Evolutionary conservation across 2,888 invertebrate genomes (phyloP), one percentile per base, ranked within the genome.

Genomic region (Drosophila fungiperda): DNA sequence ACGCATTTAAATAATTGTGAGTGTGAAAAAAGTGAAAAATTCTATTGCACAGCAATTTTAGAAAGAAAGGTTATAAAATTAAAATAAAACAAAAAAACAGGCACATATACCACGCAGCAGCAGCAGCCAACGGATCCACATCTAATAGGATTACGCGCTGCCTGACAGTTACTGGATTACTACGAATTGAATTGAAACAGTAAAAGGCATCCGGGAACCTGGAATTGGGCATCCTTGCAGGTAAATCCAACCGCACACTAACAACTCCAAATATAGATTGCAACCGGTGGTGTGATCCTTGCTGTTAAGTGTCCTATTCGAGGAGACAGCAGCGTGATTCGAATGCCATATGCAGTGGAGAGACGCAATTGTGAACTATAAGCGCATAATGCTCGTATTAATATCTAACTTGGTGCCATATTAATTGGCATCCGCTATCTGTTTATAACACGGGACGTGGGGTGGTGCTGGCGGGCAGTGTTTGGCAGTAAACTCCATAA

Each of bases 1-100:
- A 85, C 90, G 86, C 90, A 87, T 85, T 89, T 82, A 74, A 89
- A 84, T 80, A 80, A 89, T 86, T 85, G 80, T 76, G 73, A 80
- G 80, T 80, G 73, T 75, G 72, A 73, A 79, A 76, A 68, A 72
- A 76, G 68, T 68, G 63, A 62, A 77, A 62, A 62, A 73, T 70
- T 70, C 57, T 32, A 57, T 42, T 61, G 38, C 38, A 50, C 32
- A 49, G 20, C 49, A 57, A 38, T 45, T 42, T 53, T 55, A 35
- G 29, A 61, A 20, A 29, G 20, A 55, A 60, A n/a, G 48, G 57
- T 20, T 26, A 54, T 15, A 62, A 58, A 72, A 60, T n/a, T 52
- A 50, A 35, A 42, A 45, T 35, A 64, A 36, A 32, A 63, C 11
- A 42, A 7, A 40, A n/a, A 71, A 15, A 15, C 8, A 32, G 8